Conservation (phyloP, 2,797 vertebrate genomes). For the Poecilia velifera region DNA sequence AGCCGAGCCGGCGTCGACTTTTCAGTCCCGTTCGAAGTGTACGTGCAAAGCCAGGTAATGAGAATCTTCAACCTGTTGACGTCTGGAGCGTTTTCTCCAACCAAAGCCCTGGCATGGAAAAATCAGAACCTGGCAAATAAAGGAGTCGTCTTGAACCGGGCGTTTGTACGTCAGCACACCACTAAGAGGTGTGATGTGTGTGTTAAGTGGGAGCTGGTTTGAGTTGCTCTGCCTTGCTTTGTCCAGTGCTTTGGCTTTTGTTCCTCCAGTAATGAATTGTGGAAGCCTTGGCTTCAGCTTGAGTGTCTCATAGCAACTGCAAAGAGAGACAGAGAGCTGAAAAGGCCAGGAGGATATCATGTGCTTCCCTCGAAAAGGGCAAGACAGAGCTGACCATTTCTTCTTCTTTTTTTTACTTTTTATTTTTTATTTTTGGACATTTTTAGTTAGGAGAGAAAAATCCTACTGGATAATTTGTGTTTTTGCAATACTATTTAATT, state of each 20-base stretch:
- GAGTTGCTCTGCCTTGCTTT: conserved; percentile 78
- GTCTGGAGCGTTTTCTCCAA: conserved; percentile 40
- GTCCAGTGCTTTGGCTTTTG: conserved; percentile 78
- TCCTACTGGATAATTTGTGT: conserved; percentile 13
- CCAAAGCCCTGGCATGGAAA: conserved; percentile 28
- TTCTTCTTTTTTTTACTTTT: too few species aligned
- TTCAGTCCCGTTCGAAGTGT: neutral
- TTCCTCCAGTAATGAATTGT: conserved; percentile 80
- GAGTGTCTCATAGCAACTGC: conserved; percentile 83
- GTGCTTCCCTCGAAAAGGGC: conserved; percentile 61
- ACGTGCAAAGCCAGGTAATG: conserved; percentile 11
- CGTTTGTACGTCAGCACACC: conserved; percentile 73
- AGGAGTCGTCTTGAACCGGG: conserved; percentile 63
- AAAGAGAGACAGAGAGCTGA: conserved; percentile 66
- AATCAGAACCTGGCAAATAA: conserved; percentile 46
- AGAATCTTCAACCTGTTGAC: conserved; percentile 59
- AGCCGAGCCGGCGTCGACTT: neutral
- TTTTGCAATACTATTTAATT: conserved; percentile 7
- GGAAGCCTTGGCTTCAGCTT: conserved; percentile 78
- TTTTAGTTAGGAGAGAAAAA: conserved; percentile 33
- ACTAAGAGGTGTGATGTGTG: conserved; percentile 78
- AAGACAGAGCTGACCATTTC: conserved; percentile 44
- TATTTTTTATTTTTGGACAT: conserved; percentile 13
- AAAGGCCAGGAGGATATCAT: conserved; percentile 64
- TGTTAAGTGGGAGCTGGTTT: conserved; percentile 78